Conservation (phyloP, 2,888 invertebrate genomes). For the Gonocerus acuteangulatus region DNA sequence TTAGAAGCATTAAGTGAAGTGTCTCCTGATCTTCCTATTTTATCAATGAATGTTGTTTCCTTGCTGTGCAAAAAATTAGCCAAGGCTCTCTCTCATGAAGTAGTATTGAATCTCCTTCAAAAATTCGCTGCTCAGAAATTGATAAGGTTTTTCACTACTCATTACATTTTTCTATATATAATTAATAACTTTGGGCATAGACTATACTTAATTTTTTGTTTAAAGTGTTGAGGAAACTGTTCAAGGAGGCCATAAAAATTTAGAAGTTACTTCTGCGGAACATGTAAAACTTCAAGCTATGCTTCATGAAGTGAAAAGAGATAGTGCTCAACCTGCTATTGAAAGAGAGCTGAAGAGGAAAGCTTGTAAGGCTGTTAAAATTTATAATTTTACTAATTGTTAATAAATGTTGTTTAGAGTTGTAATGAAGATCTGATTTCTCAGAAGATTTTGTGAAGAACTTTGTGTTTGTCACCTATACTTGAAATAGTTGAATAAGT, state of each 20-base stretch:
- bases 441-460: background rate
- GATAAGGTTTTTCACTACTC: conserved; percentile 48
- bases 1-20: conserved; percentile 61
- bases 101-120: conserved; percentile 63
- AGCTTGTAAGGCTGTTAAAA: conserved; percentile 5
- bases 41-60: conserved; percentile 56
- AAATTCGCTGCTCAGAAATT: conserved; percentile 71
- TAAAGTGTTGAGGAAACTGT: conserved; percentile 46
- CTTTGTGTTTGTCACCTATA: no score
- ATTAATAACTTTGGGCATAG: background rate
- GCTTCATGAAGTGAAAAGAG: conserved; percentile 41
- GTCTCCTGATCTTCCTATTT: conserved; percentile 60
- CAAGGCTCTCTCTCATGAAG: conserved; percentile 51
- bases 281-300: conserved; percentile 52
- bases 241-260: conserved; percentile 45
- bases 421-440: background rate
- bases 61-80: conserved; percentile 49
- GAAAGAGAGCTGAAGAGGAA: conserved; percentile 17
- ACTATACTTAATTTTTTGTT: background rate
- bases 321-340: background rate
- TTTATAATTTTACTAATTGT: background rate
- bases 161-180: background rate
- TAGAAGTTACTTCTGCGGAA: conserved; percentile 51
- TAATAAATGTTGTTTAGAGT: background rate
- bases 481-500: no score